Percentiles rank a stretch among this genome's conserved stretches.
Evolutionary conservation across 2,888 invertebrate species (phyloP).

Genomic region (Macropis europaea): DNA sequence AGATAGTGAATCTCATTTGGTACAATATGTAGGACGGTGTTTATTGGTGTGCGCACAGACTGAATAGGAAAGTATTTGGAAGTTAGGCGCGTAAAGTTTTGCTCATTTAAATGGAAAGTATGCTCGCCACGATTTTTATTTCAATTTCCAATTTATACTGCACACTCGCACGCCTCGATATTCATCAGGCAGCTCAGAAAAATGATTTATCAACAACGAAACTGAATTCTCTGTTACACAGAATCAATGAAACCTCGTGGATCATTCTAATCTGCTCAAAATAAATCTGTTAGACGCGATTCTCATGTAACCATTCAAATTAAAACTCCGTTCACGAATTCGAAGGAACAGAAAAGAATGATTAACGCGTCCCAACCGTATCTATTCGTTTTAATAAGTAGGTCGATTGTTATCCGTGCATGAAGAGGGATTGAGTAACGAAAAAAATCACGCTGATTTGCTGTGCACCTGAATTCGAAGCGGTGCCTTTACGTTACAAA

Average conservation of each 20-base stretch:
- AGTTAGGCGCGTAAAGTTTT: conserved; percentile 11
- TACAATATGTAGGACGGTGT: not conserved
- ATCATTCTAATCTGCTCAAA: no score
- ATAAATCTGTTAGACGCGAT: no score
- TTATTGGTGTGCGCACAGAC: not conserved
- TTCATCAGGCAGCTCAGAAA: no score
- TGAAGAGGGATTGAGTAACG: conserved; percentile 30
- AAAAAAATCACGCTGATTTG: conserved; percentile 8
- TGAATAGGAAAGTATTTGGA: conserved; percentile 14
- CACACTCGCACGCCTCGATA: no score
- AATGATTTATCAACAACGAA: no score
- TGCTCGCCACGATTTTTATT: no score
- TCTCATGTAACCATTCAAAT: no score
- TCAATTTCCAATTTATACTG: no score
- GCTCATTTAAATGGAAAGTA: not conserved
- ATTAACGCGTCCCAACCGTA: not conserved
- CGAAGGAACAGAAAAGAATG: not conserved
- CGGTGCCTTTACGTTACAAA: no score
- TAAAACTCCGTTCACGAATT: not conserved
- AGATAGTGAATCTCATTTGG: conserved; percentile 35
- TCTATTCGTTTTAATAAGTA: conserved; percentile 15
- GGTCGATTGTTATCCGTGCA: conserved; percentile 39
- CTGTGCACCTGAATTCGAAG: no score
- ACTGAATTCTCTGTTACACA: no score
- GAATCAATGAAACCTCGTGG: no score